Conservation (phyloP, 2,113 vertebrate genomes). For the Oncorhynchus clarkii region DNA sequence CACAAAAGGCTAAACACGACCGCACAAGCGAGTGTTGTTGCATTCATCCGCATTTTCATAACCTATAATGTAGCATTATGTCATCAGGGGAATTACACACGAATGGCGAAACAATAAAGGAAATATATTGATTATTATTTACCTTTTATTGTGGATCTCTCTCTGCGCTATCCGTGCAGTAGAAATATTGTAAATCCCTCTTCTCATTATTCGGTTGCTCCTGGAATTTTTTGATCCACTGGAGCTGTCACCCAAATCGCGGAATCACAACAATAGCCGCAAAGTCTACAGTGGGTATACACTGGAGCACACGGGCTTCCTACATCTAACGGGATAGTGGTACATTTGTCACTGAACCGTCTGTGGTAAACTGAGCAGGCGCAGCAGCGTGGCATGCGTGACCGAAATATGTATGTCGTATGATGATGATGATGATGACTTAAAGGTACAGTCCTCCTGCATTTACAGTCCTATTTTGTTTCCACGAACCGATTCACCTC, state of each 20-base stretch:
- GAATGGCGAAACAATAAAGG: neutral
- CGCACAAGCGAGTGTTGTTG: neutral
- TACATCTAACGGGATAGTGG: slow-evolving; percentile 7
- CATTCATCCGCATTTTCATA: neutral
- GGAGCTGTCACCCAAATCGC: slow-evolving; percentile 25
- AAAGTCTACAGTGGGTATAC: slow-evolving; percentile 15
- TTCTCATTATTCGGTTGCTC: slow-evolving; percentile 41
- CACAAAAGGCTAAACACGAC: neutral
- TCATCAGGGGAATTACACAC: neutral
- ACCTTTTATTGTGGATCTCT: slow-evolving; percentile 34
- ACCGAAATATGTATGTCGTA: neutral
- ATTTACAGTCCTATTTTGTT: slow-evolving; percentile 10
- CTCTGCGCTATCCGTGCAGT: slow-evolving; percentile 29
- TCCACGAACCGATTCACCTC: neutral
- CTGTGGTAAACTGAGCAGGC: slow-evolving; percentile 38
- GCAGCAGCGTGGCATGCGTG: slow-evolving; percentile 45
- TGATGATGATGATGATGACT: slow-evolving; percentile 19
- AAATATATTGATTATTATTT: neutral
- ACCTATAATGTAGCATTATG: neutral
- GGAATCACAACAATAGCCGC: slow-evolving; percentile 52
- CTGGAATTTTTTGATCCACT: slow-evolving; percentile 17
- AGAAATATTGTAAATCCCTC: neutral
- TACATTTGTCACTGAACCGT: slow-evolving; percentile 14
- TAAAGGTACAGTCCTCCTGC: slow-evolving; percentile 42
- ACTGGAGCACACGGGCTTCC: neutral